A percentile compares a stretch with the other conserved stretches of the same genome.
Conservation (phyloP, 1,140 invertebrate genomes). For the Zophobas morio region DNA sequence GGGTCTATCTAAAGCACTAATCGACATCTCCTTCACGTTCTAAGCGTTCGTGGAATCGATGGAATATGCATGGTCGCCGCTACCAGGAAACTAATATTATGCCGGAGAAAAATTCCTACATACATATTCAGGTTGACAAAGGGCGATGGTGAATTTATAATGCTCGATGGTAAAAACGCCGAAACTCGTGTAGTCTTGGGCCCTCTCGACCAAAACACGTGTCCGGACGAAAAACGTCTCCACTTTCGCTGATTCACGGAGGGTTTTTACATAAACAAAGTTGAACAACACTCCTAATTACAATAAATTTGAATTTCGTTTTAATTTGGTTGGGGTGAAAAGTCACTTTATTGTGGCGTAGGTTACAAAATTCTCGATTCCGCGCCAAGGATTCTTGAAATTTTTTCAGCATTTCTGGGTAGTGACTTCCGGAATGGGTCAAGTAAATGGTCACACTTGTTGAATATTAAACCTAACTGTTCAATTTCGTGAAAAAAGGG, state of each 20-base stretch:
- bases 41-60: not conserved
- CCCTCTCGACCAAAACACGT: conserved; percentile 7
- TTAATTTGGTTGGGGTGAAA: conserved; percentile 17
- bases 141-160: no score
- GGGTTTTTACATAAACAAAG: conserved; percentile 29
- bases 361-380: not conserved
- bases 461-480: conserved; percentile 23
- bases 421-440: conserved; percentile 22
- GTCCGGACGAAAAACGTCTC: not conserved
- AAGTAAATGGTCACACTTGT: conserved; percentile 21
- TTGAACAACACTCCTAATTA: conserved; percentile 34
- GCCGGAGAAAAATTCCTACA: conserved; percentile 5
- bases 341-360: conserved; percentile 7
- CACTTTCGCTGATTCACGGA: conserved; percentile 28
- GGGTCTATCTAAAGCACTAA: no score
- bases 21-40: no score
- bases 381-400: conserved; percentile 1
- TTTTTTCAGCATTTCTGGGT: conserved; percentile 9
- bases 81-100: conserved; percentile 3
- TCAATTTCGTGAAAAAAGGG: not conserved
- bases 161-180: no score
- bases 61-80: conserved; percentile 6
- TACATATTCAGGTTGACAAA: conserved; percentile 1
- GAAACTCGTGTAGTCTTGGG: no score
- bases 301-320: conserved; percentile 26